Percentiles rank a stretch among this genome's conserved stretches.
Evolutionary conservation across 2,888 invertebrate genomes (phyloP).

Genomic region (Stramonita haemastoma): DNA sequence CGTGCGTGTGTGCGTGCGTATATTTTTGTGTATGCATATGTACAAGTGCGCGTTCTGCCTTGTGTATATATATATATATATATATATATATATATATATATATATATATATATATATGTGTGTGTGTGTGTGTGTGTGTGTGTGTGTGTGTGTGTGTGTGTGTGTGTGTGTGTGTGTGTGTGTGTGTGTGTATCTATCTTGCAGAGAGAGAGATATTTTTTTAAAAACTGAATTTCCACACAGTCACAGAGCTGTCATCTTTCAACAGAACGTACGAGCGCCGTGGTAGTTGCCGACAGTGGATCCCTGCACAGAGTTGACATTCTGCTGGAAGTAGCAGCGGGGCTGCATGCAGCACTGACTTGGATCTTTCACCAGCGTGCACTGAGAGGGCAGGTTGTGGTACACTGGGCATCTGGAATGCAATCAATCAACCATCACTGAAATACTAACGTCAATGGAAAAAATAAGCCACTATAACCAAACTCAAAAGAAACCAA

Average conservation of each 20-base stretch:
- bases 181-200: too few relatives aligned
- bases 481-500: too few relatives aligned
- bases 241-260: too few relatives aligned
- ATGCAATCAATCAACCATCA: too few relatives aligned
- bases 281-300: slow-evolving; percentile 43
- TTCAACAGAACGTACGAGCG: slow-evolving; percentile 43
- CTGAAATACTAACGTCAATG: too few relatives aligned
- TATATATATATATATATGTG: not conserved
- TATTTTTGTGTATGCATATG: not conserved
- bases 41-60: not conserved
- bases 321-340: slow-evolving; percentile 47
- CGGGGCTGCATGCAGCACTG: slow-evolving; percentile 60
- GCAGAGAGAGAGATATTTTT: too few relatives aligned
- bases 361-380: slow-evolving; percentile 59
- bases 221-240: too few relatives aligned
- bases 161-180: too few relatives aligned
- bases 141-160: too few relatives aligned
- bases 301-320: slow-evolving; percentile 43
- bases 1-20: slow-evolving; percentile 7
- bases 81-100: not conserved
- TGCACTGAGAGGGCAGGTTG: slow-evolving; percentile 65
- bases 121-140: too few relatives aligned
- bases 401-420: slow-evolving; percentile 66
- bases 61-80: not conserved
- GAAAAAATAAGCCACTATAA: too few relatives aligned